Percentiles rank a stretch among this genome's conserved stretches.
These are phyloP conservation scores for Thamnophis sirtalis DNA, from an alignment of 2,113 vertebrate species.

Conservation along the genomic window DNA sequence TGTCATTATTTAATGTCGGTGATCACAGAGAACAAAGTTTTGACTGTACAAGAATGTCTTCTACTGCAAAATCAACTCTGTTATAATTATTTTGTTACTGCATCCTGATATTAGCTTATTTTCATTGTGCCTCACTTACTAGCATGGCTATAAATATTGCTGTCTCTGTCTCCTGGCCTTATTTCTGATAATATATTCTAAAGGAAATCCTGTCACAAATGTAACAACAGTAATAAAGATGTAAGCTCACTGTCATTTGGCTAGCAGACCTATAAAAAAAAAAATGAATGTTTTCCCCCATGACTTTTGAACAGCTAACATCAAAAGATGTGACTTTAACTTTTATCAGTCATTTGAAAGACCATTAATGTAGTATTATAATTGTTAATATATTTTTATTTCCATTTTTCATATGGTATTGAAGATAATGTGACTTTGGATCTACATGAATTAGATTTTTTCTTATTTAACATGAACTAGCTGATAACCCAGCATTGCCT, in stretches of 20 bases:
- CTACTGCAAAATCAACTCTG: not conserved
- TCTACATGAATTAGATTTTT: not conserved
- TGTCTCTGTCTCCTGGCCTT: not conserved
- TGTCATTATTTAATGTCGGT: not conserved
- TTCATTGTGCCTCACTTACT: not conserved
- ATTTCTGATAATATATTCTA: constrained; percentile 38
- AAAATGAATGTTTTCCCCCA: not conserved
- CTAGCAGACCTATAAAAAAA: not conserved
- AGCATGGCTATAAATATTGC: not conserved
- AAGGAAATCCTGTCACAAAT: constrained; percentile 24
- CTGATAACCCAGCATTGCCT: no score
- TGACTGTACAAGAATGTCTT: not conserved
- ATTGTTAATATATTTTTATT: not conserved
- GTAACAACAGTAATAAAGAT: constrained; percentile 25
- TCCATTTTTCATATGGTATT: not conserved
- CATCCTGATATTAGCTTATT: not conserved
- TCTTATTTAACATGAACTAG: not conserved
- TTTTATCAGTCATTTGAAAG: not conserved
- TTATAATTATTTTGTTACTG: not conserved
- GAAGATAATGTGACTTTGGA: not conserved
- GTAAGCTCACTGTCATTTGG: not conserved
- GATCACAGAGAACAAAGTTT: not conserved
- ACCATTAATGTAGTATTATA: not conserved
- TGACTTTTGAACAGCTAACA: not conserved
- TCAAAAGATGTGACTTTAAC: not conserved